Evolutionary conservation across 1,140 invertebrate genomes (phyloP), one percentile per base, ranked within the genome.

Genomic region (Ladona fulva): DNA sequence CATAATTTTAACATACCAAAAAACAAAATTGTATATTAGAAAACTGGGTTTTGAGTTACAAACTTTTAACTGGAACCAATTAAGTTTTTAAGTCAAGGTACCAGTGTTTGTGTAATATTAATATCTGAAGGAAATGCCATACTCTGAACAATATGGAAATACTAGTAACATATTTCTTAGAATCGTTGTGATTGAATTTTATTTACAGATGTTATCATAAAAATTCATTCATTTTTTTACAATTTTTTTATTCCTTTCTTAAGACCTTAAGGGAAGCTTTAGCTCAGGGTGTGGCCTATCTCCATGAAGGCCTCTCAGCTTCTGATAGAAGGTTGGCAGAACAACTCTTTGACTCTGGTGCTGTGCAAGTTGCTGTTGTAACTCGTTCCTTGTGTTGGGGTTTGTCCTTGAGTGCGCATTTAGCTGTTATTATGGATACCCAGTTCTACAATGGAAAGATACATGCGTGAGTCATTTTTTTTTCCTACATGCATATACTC

Each of bases 341-440:
- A 82, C 93, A 97, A 83, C 86, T 99, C 24, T 97, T 99, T 81
- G 92, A 95, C 81, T 93, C 92, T 19, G 96, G 95, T 5, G 97
- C 97, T 0, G 92, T 99, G 75, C 97, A 99, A 86, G 87, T 99
- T 42, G 92, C 96, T 74, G 96, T 99, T 0, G 94, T 91, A 88
- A 96, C 96, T 0, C 87, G 94, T 19, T 95, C 94, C 82, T 89
- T 99, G 8, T 96, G 95, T 82, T 99, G 96, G 94, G 93, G 92
- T 52, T 88, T 99, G 74, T 93, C 92, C 42, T 93, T 98, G 37
- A 90, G 90, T 75, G 91, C 95, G 0, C 95, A 99, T 85, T 89
- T 99, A 22, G 96, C 97, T 0, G 91, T 99, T 37, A 93, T 99
- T 22, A 98, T 99, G 92, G 98, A 99, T 82, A 99, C 98, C 0